Percentiles rank a stretch among this genome's conserved stretches.
Evolutionary conservation across 2,888 invertebrate genomes (phyloP).

Genomic region (Coelopa pilipes): DNA sequence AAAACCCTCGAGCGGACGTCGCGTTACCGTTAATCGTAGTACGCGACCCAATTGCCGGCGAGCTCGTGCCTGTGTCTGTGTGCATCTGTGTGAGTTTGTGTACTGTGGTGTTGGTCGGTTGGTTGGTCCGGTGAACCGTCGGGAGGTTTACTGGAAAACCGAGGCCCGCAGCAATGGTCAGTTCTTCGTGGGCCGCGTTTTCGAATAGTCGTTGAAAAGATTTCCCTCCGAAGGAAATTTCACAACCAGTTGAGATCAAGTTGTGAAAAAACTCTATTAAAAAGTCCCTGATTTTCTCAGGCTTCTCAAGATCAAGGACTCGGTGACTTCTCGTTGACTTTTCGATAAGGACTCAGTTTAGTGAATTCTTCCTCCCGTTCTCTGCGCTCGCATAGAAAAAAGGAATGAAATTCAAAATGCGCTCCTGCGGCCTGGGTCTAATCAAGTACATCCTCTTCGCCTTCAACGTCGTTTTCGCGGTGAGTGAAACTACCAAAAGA

Average conservation of each 20-base stretch:
- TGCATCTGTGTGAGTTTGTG: not conserved
- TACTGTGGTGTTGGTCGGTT: not conserved
- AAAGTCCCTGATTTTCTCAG: not conserved
- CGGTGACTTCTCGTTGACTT: too few species aligned
- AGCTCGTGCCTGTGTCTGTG: not conserved
- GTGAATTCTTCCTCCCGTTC: too few species aligned
- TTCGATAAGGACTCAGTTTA: too few species aligned
- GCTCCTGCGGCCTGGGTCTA: conserved; percentile 69
- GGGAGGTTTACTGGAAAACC: conserved; percentile 46
- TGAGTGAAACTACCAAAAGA: conserved; percentile 62
- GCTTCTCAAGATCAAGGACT: not conserved
- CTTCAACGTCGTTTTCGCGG: conserved; percentile 74
- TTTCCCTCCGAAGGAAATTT: not conserved
- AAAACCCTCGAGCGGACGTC: conserved; percentile 6
- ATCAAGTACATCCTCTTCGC: conserved; percentile 73
- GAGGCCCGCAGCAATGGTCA: conserved; percentile 55
- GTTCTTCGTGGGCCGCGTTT: conserved; percentile 55
- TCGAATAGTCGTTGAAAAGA: conserved; percentile 50
- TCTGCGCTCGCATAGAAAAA: too few species aligned
- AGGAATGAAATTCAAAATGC: conserved; percentile 58
- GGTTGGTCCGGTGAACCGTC: not conserved
- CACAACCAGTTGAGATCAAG: not conserved
- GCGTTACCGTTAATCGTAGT: conserved; percentile 21
- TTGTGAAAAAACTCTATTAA: not conserved
- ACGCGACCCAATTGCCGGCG: conserved; percentile 17